Evolutionary conservation across 2,113 vertebrate species (phyloP).

Genomic region (Lepidothrix coronata): DNA sequence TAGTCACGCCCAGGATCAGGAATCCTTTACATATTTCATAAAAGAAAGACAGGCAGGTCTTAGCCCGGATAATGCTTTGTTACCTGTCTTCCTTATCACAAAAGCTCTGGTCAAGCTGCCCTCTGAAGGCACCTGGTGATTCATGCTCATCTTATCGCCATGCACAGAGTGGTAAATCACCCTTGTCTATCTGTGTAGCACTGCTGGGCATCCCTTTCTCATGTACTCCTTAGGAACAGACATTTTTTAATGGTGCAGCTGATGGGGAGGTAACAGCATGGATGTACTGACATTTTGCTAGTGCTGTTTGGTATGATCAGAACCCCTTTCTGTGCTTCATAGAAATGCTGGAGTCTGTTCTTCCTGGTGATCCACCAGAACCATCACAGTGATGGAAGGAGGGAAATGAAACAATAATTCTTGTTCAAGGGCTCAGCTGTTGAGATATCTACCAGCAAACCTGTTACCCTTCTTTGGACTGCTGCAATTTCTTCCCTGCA

Average conservation of each 20-base stretch:
- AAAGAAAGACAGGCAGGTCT: not conserved
- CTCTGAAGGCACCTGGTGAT: not conserved
- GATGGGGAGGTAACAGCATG: not conserved
- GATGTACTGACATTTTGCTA: not conserved
- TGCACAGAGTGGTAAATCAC: not conserved
- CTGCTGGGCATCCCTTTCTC: not conserved
- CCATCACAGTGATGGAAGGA: not conserved
- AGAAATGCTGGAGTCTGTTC: not conserved
- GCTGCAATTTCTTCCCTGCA: not conserved
- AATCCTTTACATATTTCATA: not conserved
- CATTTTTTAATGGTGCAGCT: not conserved
- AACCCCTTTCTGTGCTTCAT: not conserved
- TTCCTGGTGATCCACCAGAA: not conserved
- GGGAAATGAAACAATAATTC: not conserved
- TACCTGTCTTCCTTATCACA: not conserved
- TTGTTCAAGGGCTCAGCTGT: not conserved
- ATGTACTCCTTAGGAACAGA: not conserved
- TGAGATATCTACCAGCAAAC: not conserved
- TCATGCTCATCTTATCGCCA: not conserved
- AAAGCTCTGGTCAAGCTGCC: not conserved
- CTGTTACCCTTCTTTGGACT: not conserved
- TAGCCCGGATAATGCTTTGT: not conserved
- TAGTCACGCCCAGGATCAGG: not conserved
- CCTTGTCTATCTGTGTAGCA: not conserved
- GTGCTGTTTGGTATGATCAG: not conserved